A percentile compares a stretch with the other conserved stretches of the same genome.
These are phyloP conservation scores for Mormyrus hasselquistii DNA, from an alignment of 2,797 vertebrate species.

Conservation along the genomic window DNA sequence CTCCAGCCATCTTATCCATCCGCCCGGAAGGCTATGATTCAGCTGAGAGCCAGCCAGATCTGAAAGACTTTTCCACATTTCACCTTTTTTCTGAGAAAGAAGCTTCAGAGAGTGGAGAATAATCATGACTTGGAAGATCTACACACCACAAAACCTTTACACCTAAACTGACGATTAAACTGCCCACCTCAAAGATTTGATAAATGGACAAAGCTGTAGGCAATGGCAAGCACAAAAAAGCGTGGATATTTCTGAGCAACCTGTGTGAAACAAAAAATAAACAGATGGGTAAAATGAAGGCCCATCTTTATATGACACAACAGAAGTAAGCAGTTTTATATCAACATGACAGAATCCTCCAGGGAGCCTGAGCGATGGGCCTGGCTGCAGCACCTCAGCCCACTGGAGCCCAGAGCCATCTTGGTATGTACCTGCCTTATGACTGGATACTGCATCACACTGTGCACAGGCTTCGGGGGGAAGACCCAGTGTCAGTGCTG, in stretches of 20 bases:
- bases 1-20: background rate
- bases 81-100: background rate
- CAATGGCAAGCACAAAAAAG: background rate
- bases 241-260: background rate
- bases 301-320: background rate
- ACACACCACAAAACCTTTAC: background rate
- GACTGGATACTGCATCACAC: background rate
- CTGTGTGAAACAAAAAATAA: background rate
- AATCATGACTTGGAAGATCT: background rate
- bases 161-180: background rate
- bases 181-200: background rate
- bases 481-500: background rate
- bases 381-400: background rate
- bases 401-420: background rate
- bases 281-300: background rate
- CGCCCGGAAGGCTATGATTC: background rate
- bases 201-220: background rate
- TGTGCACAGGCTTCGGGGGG: background rate
- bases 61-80: background rate
- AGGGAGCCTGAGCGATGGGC: background rate
- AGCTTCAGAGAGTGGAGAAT: background rate
- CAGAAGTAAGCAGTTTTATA: background rate
- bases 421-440: background rate
- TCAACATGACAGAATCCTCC: background rate
- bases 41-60: background rate